These are phyloP conservation scores for Clarias platycephalus DNA, from an alignment of 2,797 vertebrate genomes.

Conservation along the genomic window DNA sequence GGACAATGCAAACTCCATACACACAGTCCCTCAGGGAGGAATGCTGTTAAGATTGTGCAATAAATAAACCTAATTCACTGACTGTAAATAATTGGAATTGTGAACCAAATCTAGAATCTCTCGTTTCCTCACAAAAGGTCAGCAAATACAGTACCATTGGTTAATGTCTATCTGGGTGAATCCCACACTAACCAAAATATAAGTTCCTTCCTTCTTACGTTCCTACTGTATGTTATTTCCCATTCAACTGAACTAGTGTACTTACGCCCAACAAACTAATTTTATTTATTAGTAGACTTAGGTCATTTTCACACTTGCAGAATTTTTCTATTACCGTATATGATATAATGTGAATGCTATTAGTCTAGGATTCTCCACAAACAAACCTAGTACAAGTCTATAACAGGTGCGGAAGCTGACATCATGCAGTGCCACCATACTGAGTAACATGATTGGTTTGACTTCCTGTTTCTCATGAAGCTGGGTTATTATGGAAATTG, in stretches of 20 bases:
- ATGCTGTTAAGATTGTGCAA: neutral
- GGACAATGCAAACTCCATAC: no score
- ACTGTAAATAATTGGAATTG: neutral
- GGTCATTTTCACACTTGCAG: neutral
- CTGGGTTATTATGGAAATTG: neutral
- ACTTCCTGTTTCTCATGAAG: constrained; percentile 13
- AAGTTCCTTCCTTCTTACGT: neutral
- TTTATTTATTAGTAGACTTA: neutral
- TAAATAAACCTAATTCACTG: neutral
- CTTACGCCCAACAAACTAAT: neutral
- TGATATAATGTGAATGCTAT: neutral
- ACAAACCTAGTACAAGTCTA: neutral
- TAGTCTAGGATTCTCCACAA: neutral
- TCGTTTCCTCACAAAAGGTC: neutral
- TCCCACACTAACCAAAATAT: neutral
- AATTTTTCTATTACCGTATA: neutral
- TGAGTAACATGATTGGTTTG: neutral
- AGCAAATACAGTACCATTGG: neutral
- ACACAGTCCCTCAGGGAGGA: no score
- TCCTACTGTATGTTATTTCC: neutral
- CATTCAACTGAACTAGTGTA: neutral
- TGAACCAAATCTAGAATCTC: neutral
- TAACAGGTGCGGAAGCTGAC: neutral
- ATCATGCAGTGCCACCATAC: neutral
- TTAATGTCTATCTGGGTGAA: neutral